Conservation (phyloP, 1,140 invertebrate species). For the Monochamus saltuarius region DNA sequence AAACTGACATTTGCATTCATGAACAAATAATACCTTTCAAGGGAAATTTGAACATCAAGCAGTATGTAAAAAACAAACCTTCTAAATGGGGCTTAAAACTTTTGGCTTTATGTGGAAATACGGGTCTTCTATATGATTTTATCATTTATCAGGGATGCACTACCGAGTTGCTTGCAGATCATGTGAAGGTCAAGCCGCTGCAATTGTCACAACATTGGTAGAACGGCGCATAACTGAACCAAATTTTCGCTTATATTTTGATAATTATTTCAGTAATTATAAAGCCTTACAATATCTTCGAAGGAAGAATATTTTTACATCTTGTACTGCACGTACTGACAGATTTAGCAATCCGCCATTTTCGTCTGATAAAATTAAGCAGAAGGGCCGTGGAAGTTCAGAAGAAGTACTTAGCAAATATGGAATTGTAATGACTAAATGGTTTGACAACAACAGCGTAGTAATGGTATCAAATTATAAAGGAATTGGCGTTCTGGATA, state of each 20-base stretch:
- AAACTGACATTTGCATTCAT: neutral
- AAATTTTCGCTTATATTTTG: slow-evolving; percentile 2
- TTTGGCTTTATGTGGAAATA: neutral
- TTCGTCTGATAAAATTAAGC: neutral
- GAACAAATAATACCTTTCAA: slow-evolving; percentile 3
- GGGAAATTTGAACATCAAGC: neutral
- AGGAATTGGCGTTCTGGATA: neutral
- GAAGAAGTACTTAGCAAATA: neutral
- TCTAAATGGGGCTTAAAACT: neutral
- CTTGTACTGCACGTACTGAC: neutral
- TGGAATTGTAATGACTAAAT: neutral
- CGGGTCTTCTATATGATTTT: neutral
- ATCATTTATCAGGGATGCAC: neutral
- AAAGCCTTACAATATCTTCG: neutral
- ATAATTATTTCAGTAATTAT: slow-evolving; percentile 1
- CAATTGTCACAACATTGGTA: no score
- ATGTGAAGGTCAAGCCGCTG: neutral
- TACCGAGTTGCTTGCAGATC: neutral
- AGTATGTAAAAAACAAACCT: neutral
- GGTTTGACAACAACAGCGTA: neutral
- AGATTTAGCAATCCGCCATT: neutral
- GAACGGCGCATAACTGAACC: no score
- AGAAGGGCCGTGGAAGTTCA: neutral
- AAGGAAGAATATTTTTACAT: neutral
- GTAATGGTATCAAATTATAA: no score